phyloP scores from a whole-genome alignment of 2,888 invertebrate species.

The Synergus laeviventris region DNA sequence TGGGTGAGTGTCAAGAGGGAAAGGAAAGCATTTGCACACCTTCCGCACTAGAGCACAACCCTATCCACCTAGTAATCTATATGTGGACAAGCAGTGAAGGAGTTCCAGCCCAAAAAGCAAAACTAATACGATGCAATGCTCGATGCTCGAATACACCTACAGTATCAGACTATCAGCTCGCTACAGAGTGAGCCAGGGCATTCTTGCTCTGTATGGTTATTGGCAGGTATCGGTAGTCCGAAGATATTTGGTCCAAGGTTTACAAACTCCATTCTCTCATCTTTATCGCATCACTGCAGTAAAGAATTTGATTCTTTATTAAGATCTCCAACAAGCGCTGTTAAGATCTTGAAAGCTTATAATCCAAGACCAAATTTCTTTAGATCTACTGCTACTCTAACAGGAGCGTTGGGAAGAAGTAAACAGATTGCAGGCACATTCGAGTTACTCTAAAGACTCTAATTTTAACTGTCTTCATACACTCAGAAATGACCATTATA shows the following conservation, averaged over 20 bases:
- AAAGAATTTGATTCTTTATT: background rate
- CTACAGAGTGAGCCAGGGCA: conserved; percentile 75
- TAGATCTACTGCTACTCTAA: conserved; percentile 71
- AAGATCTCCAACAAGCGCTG: conserved; percentile 32
- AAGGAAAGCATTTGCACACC: conserved; percentile 73
- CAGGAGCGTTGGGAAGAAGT: conserved; percentile 73
- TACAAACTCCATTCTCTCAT: conserved; percentile 46
- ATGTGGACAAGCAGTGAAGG: conserved; percentile 76
- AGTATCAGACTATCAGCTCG: conserved; percentile 70
- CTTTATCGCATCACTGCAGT: background rate
- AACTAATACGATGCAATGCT: conserved; percentile 77
- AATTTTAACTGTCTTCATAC: conserved; percentile 38
- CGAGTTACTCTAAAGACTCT: conserved; percentile 71
- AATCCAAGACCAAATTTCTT: conserved; percentile 68
- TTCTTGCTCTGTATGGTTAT: conserved; percentile 70
- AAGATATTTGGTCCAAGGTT: conserved; percentile 67
- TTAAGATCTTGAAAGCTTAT: conserved; percentile 39
- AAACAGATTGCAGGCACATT: conserved; percentile 75
- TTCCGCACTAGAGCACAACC: conserved; percentile 73
- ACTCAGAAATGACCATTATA: conserved; percentile 38
- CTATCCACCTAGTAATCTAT: conserved; percentile 72
- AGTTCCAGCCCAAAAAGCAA: conserved; percentile 76
- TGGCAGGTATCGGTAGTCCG: conserved; percentile 65
- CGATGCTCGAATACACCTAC: conserved; percentile 76
- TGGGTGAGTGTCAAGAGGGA: conserved; percentile 56